phyloP scores from a whole-genome alignment of 2,113 vertebrate genomes.

The Symphodus melops region DNA sequence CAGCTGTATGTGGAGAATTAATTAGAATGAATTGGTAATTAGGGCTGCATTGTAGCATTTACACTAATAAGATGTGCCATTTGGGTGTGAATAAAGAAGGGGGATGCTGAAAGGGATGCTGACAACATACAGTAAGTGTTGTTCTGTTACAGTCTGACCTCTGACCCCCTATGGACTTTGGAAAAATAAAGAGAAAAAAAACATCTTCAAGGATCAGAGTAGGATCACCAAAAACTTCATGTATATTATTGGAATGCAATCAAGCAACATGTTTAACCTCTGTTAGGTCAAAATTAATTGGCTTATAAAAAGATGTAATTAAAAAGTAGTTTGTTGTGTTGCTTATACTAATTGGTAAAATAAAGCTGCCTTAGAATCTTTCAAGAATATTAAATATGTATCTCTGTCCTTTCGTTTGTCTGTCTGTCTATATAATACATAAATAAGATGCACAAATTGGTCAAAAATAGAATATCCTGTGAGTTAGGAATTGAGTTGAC shows the following conservation, averaged over 20 bases:
- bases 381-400: slow-evolving; percentile 7
- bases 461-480: slow-evolving; percentile 10
- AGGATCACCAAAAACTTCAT: slow-evolving; percentile 29
- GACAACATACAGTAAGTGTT: slow-evolving; percentile 34
- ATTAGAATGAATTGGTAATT: slow-evolving; percentile 10
- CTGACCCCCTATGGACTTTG: slow-evolving; percentile 17
- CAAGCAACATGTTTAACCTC: slow-evolving; percentile 45
- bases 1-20: slow-evolving; percentile 26
- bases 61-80: not conserved
- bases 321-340: slow-evolving; percentile 49
- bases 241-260: slow-evolving; percentile 27
- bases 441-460: not conserved
- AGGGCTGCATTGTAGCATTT: not conserved
- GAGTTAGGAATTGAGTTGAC: slow-evolving; percentile 14
- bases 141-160: slow-evolving; percentile 43
- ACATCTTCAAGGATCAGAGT: slow-evolving; percentile 8
- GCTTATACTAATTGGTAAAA: slow-evolving; percentile 39
- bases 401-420: not conserved
- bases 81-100: slow-evolving; percentile 1
- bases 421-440: too few relatives aligned
- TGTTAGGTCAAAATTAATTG: slow-evolving; percentile 59
- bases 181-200: slow-evolving; percentile 12
- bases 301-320: slow-evolving; percentile 48
- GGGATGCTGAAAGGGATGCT: not conserved
- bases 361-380: not conserved